Conservation (phyloP, 2,797 vertebrate species). For the Darevskia nairensis region DNA sequence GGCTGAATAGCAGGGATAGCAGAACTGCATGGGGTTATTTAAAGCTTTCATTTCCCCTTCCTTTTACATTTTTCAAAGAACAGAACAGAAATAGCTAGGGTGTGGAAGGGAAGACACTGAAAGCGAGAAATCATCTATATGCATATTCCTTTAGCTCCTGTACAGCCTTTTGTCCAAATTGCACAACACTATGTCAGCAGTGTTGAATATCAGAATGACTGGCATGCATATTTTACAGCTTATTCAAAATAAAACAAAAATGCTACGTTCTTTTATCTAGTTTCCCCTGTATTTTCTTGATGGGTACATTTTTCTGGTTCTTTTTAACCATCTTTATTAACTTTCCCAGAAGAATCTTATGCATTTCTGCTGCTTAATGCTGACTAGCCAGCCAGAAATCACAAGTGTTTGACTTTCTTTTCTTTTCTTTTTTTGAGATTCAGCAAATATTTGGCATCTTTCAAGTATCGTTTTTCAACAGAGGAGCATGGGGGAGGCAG, state of each 20-base stretch:
- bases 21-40: too few relatives aligned
- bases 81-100: neutral
- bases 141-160: too few relatives aligned
- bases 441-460: constrained; percentile 21
- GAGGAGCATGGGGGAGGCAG: neutral
- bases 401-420: neutral
- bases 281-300: neutral
- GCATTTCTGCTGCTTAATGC: neutral
- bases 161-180: neutral
- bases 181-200: neutral
- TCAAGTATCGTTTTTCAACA: neutral
- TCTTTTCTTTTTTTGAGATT: constrained; percentile 24
- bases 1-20: too few relatives aligned
- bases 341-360: neutral
- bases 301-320: neutral
- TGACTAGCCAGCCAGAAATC: constrained; percentile 17
- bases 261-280: neutral
- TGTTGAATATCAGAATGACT: too few relatives aligned
- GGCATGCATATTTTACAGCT: neutral
- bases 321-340: neutral
- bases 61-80: neutral
- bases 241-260: neutral
- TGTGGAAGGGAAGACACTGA: neutral
- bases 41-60: neutral
- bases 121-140: neutral